Conservation (phyloP, 1,140 invertebrate genomes). For the Drosophila kanapiae region DNA sequence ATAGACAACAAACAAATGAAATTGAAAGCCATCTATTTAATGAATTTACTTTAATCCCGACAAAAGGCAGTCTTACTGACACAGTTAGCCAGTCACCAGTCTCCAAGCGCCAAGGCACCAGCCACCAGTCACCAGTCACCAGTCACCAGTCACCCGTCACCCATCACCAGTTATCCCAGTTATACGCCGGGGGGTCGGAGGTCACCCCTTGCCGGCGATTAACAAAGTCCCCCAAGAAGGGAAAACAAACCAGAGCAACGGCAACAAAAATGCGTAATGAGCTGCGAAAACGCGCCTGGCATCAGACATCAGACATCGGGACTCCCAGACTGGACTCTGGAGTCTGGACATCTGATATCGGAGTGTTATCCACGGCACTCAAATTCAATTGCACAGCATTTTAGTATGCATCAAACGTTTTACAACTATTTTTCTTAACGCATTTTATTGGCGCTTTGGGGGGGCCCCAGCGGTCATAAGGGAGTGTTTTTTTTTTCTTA, state of each 20-base stretch:
- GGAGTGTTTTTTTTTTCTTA: conserved; percentile 33
- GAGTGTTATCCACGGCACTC: conserved; percentile 18
- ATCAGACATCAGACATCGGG: conserved; percentile 28
- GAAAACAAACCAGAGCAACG: conserved; percentile 32
- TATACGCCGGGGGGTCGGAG: neutral
- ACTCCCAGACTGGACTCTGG: neutral
- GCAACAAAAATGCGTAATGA: conserved; percentile 62
- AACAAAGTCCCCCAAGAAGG: conserved; percentile 25
- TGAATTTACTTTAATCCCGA: neutral
- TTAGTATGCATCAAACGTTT: conserved; percentile 81
- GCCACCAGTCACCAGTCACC: neutral
- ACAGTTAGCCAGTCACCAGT: conserved; percentile 5
- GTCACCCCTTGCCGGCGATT: conserved; percentile 31
- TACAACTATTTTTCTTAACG: conserved; percentile 84
- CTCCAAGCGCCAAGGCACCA: neutral
- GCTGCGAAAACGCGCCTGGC: conserved; percentile 66
- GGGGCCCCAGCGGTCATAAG: conserved; percentile 31
- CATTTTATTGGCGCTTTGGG: conserved; percentile 81
- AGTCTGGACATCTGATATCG: conserved; percentile 29
- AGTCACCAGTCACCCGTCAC: neutral
- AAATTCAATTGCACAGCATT: conserved; percentile 76
- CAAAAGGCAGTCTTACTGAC: conserved; percentile 3
- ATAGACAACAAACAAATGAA: too few relatives aligned
- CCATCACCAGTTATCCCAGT: conserved; percentile 8
- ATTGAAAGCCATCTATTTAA: neutral